Evolutionary conservation across 2,797 vertebrate genomes (phyloP).

Genomic region (Acipenser oxyrinchus): DNA sequence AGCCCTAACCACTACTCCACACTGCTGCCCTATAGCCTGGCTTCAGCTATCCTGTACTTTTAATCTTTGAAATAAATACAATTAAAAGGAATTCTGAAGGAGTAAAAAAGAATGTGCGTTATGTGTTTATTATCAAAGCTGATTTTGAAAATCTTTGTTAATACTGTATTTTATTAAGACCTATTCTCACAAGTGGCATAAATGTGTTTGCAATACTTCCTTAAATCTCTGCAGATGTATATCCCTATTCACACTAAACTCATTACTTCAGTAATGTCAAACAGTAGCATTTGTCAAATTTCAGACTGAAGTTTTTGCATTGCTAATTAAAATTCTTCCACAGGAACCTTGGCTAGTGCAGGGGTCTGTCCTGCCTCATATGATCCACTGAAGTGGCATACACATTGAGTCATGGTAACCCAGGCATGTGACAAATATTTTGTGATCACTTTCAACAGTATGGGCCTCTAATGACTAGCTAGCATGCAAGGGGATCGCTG

Average conservation of each 20-base stretch:
- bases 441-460: conserved; percentile 43
- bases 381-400: conserved; percentile 33
- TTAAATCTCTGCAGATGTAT: conserved; percentile 45
- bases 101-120: too few relatives aligned
- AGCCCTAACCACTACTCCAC: too few relatives aligned
- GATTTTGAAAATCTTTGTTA: too few relatives aligned
- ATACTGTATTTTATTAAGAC: conserved; percentile 42
- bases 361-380: conserved; percentile 43
- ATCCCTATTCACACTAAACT: conserved; percentile 37
- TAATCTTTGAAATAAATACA: too few relatives aligned
- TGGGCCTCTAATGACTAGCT: conserved; percentile 48
- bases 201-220: conserved; percentile 55
- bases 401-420: conserved; percentile 40
- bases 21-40: too few relatives aligned
- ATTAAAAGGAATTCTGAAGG: too few relatives aligned
- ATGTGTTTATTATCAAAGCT: too few relatives aligned
- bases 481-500: conserved; percentile 64
- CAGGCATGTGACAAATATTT: conserved; percentile 60
- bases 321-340: conserved; percentile 62
- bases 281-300: conserved; percentile 56
- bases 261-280: conserved; percentile 41
- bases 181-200: conserved; percentile 48
- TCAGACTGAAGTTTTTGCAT: conserved; percentile 43
- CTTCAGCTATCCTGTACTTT: too few relatives aligned
- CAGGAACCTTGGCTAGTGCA: conserved; percentile 36